phyloP scores from a whole-genome alignment of 2,888 invertebrate species.

The Scotopteryx bipunctaria region DNA sequence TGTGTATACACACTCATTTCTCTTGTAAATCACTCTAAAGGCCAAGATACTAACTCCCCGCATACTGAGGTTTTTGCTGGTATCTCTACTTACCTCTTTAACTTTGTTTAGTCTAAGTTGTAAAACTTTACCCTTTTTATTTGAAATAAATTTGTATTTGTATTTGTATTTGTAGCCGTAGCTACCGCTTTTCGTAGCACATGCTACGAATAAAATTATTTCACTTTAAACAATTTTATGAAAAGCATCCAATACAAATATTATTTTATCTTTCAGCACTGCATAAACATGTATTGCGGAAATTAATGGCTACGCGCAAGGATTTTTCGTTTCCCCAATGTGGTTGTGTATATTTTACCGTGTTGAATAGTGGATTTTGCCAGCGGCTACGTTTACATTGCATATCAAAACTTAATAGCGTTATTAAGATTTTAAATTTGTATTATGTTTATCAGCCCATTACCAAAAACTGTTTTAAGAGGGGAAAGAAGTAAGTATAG shows the following conservation, averaged over 20 bases:
- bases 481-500: too few relatives aligned
- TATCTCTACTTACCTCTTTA: too few relatives aligned
- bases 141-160: too few relatives aligned
- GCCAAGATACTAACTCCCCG: too few relatives aligned
- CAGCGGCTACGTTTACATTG: constrained; percentile 1
- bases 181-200: constrained; percentile 7
- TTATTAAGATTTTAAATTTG: constrained; percentile 4
- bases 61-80: too few relatives aligned
- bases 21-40: too few relatives aligned
- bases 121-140: too few relatives aligned
- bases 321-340: constrained; percentile 18
- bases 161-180: too few relatives aligned
- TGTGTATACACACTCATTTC: too few relatives aligned
- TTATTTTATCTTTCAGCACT: constrained; percentile 21
- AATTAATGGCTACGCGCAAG: constrained; percentile 17
- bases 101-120: too few relatives aligned
- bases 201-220: constrained; percentile 4
- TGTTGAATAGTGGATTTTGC: constrained; percentile 8
- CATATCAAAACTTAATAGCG: constrained; percentile 10
- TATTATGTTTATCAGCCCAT: not conserved
- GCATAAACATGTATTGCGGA: constrained; percentile 17
- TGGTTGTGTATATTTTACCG: constrained; percentile 21
- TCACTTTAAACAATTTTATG: constrained; percentile 17
- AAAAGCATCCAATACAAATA: constrained; percentile 18
- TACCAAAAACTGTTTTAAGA: not conserved